phyloP scores from a whole-genome alignment of 2,888 invertebrate genomes.

The Phrixothrix hirtus region DNA sequence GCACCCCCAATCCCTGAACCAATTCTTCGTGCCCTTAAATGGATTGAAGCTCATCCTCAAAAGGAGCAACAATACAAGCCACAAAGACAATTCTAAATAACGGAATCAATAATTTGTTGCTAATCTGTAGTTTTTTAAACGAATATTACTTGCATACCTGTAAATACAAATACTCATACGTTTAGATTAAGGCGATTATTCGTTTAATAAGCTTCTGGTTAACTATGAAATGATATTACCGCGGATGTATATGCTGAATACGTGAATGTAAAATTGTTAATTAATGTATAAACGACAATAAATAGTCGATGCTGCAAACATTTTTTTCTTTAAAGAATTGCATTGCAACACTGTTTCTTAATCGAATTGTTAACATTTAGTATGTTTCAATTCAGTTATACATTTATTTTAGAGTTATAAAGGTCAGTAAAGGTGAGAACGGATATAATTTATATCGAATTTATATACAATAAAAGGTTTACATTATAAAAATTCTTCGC shows the following conservation, averaged over 20 bases:
- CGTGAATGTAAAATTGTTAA: conserved; percentile 26
- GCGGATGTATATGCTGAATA: conserved; percentile 12
- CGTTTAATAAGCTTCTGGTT: background rate
- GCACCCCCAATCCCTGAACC: conserved; percentile 70
- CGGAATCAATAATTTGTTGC: background rate
- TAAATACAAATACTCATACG: conserved; percentile 11
- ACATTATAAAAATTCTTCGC: background rate
- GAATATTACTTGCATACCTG: conserved; percentile 8
- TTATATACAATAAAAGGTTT: background rate
- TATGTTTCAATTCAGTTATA: background rate
- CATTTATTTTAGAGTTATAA: background rate
- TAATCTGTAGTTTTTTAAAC: conserved; percentile 3
- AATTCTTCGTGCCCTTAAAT: conserved; percentile 71
- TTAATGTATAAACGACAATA: conserved; percentile 26
- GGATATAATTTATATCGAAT: background rate
- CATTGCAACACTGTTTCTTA: background rate
- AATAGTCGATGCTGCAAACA: conserved; percentile 18
- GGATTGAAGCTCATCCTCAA: conserved; percentile 63
- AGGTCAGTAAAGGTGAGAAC: background rate
- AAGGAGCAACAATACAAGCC: conserved; percentile 8
- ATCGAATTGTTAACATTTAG: background rate
- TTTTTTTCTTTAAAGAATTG: background rate
- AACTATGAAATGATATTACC: conserved; percentile 3
- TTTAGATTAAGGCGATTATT: background rate
- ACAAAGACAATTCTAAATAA: conserved; percentile 16